These are phyloP conservation scores for Fistularia commersonii DNA, from an alignment of 2,797 vertebrate genomes.

Conservation along the genomic window DNA sequence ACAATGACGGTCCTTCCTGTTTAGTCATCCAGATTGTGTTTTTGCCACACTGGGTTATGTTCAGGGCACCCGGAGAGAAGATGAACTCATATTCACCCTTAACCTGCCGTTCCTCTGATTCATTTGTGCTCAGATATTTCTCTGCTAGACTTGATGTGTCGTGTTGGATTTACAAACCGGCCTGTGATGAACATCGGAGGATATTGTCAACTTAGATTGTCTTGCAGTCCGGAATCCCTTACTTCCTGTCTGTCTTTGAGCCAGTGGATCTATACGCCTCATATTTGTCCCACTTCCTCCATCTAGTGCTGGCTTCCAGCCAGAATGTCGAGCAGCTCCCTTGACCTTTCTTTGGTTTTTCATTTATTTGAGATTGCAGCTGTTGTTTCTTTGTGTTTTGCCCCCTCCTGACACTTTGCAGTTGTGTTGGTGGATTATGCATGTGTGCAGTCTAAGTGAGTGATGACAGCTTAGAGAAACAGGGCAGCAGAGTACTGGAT, in stretches of 20 bases:
- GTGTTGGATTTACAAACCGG: constrained; percentile 38
- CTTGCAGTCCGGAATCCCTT: constrained; percentile 26
- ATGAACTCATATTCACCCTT: constrained; percentile 54
- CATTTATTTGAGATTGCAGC: too few species aligned
- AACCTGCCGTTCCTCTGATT: constrained; percentile 26
- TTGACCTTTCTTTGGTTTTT: background rate
- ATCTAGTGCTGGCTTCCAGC: constrained; percentile 69
- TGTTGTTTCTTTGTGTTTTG: constrained; percentile 8
- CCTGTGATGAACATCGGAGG: constrained; percentile 26
- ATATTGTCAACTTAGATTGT: constrained; percentile 33
- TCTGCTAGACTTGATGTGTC: constrained; percentile 26
- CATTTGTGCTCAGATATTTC: constrained; percentile 22
- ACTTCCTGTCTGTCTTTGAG: constrained; percentile 30
- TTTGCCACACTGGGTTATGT: constrained; percentile 14
- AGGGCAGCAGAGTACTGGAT: background rate
- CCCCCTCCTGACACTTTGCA: constrained; percentile 43
- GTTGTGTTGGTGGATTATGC: constrained; percentile 30
- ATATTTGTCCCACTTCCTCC: constrained; percentile 51
- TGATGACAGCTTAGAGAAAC: constrained; percentile 38
- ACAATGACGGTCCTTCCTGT: constrained; percentile 22
- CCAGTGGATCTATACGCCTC: constrained; percentile 29
- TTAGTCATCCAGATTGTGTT: constrained; percentile 11
- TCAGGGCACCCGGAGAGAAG: constrained; percentile 5
- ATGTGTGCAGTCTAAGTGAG: constrained; percentile 15
- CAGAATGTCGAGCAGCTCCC: constrained; percentile 66